Conservation (phyloP, 2,113 vertebrate genomes). For the Ophthalmolycus amberensis region DNA sequence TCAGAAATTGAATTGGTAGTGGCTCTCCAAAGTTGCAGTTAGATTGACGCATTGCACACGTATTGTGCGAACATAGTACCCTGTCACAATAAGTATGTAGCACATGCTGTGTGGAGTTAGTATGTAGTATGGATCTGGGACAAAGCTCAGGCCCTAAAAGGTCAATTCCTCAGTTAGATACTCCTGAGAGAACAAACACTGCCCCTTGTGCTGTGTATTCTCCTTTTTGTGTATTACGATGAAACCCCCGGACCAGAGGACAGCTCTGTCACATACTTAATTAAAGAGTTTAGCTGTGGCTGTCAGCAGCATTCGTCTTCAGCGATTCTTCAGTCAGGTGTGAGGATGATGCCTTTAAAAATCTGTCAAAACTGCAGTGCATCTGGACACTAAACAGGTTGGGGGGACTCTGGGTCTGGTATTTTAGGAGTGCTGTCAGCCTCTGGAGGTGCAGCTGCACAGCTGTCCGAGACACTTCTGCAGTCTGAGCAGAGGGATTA, state of each 20-base stretch:
- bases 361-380: constrained; percentile 10
- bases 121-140: neutral
- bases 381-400: constrained; percentile 33
- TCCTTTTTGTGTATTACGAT: neutral
- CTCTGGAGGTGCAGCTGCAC: constrained; percentile 44
- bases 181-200: neutral
- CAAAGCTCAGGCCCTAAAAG: neutral
- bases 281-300: constrained; percentile 16
- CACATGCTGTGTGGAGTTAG: too few relatives aligned
- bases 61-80: neutral
- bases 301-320: constrained; percentile 12
- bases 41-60: neutral
- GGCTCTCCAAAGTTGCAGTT: neutral
- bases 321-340: constrained; percentile 6
- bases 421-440: constrained; percentile 47
- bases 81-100: too few relatives aligned
- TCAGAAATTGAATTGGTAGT: too few relatives aligned
- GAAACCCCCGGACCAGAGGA: neutral
- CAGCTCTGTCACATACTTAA: constrained; percentile 29
- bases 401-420: neutral
- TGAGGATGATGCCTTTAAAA: constrained; percentile 21
- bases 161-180: neutral
- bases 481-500: constrained; percentile 36
- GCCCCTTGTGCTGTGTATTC: neutral
- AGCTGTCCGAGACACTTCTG: constrained; percentile 44